Evolutionary conservation across 92 coral and sea anemone genomes (phyloP), one percentile per base, ranked within the genome.

Genomic region (Siderastrea radians): DNA sequence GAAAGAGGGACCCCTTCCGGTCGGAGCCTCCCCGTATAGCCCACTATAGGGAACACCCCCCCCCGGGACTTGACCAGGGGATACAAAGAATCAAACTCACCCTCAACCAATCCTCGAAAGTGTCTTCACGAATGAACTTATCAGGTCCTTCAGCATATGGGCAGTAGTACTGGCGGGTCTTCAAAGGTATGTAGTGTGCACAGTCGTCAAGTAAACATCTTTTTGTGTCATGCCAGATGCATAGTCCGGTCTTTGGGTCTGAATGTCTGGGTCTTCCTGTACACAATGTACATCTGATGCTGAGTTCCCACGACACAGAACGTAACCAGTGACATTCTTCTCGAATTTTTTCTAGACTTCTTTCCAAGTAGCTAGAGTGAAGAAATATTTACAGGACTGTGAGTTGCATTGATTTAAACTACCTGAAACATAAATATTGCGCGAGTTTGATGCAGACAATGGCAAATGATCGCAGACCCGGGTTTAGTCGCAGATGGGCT

Each of bases 111-210:
- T 6, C 14, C 5, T 57, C 3, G 58, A 14, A 54, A 16, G 13
- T n/a, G 3, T 16, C 78, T 3, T 82, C 86, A 82, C 49, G 70
- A 13, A 82, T 49, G 49, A 80, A 7, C 14, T 2, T 12, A 0
- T 82, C 65, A 0, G 7, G n/a, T n/a, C 75, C 84, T 38, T 53
- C 48, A 2, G 86, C 58, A 13, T 15, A 7, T 53, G 52, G 57
- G 19, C 68, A 82, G n/a, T 16, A 55, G 59, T 53, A 47, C 12
- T 4, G 51, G 38, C 53, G 17, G 45, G 49, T 52, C 65, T 51
- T 65, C 55, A 84, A 66, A 6, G 82, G 81, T 47, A 84, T 62
- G 19, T 62, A 84, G 82, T 84, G 82, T 2, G 88, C 88, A 65
- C 82, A 84, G 71, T 74, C 88, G 15, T 74, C 88, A 43, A 74